Evolutionary conservation across 2,797 vertebrate genomes (phyloP).

Genomic region (Myoxocephalus aenaeus): DNA sequence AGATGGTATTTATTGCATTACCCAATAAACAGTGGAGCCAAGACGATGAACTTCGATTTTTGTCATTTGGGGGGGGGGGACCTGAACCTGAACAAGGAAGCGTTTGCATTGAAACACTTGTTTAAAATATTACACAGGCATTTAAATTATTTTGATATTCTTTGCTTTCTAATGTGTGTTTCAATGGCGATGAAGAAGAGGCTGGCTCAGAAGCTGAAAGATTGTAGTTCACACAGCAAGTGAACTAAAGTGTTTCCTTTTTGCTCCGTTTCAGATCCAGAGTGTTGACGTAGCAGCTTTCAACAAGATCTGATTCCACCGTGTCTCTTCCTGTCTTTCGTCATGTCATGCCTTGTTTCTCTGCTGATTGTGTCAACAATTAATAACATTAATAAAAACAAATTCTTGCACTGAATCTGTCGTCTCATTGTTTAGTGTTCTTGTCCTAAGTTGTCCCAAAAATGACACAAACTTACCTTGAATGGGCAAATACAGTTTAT

Average conservation of each 20-base stretch:
- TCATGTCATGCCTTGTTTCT: constrained; percentile 57
- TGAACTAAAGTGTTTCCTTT: neutral
- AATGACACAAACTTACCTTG: neutral
- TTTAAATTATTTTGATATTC: neutral
- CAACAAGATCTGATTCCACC: constrained; percentile 93
- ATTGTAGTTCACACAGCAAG: neutral
- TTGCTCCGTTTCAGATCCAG: constrained; percentile 88
- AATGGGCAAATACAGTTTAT: too few relatives aligned
- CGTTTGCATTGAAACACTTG: too few relatives aligned
- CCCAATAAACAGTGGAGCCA: neutral
- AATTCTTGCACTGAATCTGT: constrained; percentile 66
- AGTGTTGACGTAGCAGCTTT: constrained; percentile 97
- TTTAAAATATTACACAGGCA: too few relatives aligned
- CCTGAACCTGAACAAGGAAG: too few relatives aligned
- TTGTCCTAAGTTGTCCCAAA: neutral
- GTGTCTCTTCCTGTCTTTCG: constrained; percentile 13
- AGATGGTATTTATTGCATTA: neutral
- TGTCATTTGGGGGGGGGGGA: too few relatives aligned
- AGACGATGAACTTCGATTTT: too few relatives aligned
- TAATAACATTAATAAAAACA: constrained; percentile 73
- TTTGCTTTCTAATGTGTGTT: neutral
- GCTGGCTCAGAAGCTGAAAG: neutral
- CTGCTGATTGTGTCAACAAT: constrained; percentile 78
- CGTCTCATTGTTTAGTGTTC: constrained; percentile 7
- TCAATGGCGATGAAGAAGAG: neutral